Conservation (phyloP, 1,140 invertebrate species). For the Ceratoteleas bidentatus region DNA sequence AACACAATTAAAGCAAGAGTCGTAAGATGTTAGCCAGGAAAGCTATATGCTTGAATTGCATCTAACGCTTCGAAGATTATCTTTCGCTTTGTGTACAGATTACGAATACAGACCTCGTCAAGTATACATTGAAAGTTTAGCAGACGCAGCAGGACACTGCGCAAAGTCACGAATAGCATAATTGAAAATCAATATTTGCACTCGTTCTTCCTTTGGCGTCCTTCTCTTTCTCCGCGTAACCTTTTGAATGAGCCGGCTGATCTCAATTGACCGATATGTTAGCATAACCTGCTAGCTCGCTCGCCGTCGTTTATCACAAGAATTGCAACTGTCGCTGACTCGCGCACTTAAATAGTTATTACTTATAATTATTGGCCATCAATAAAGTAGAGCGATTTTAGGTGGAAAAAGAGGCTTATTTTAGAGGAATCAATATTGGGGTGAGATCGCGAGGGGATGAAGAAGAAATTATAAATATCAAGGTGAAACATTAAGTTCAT, state of each 20-base stretch:
- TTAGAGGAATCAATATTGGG: no score
- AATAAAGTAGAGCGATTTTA: conserved; percentile 8
- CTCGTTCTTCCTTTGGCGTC: conserved; percentile 69
- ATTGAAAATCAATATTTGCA: conserved; percentile 79
- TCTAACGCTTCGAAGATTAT: conserved; percentile 61
- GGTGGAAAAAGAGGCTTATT: no score
- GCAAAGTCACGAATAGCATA: conserved; percentile 76
- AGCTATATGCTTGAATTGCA: conserved; percentile 61
- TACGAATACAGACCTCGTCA: conserved; percentile 59
- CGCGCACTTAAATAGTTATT: conserved; percentile 37
- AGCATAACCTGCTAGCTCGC: conserved; percentile 51
- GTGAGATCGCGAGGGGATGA: no score
- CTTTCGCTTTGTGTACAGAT: conserved; percentile 64
- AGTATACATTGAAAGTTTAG: conserved; percentile 64
- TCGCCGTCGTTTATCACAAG: conserved; percentile 48
- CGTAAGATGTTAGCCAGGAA: conserved; percentile 63
- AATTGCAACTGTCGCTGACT: conserved; percentile 55
- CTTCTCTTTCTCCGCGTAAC: conserved; percentile 52
- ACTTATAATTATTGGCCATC: conserved; percentile 48
- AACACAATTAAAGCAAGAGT: conserved; percentile 67
- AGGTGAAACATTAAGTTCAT: no score
- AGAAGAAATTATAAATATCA: no score
- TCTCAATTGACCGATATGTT: conserved; percentile 68
- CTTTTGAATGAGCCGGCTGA: conserved; percentile 61
- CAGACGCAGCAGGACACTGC: conserved; percentile 72